These are phyloP conservation scores for Euglossa dilemma DNA, from an alignment of 1,140 invertebrate species.

Conservation along the genomic window DNA sequence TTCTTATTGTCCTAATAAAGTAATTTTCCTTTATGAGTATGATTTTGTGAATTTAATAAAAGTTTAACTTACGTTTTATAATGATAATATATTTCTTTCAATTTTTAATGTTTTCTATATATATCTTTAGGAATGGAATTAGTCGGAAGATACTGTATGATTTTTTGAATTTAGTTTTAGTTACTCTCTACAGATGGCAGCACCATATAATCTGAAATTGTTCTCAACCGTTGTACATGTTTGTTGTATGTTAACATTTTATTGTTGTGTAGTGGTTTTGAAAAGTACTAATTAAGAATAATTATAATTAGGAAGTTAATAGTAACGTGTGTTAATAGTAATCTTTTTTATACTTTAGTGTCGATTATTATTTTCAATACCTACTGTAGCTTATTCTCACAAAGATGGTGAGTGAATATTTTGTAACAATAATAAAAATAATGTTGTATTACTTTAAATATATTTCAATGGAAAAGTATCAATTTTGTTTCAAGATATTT, in stretches of 20 bases:
- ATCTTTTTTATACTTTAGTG: not conserved
- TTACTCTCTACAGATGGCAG: not conserved
- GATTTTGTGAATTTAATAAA: no score
- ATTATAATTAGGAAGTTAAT: not conserved
- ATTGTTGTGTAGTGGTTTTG: not conserved
- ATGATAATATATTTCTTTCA: no score
- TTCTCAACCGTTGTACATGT: not conserved
- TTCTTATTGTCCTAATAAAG: no score
- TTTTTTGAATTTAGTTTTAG: not conserved
- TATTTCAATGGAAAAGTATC: not conserved
- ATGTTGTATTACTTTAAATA: not conserved
- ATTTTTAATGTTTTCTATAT: no score
- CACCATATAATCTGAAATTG: not conserved
- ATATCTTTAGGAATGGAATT: not conserved
- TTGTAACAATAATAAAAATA: not conserved
- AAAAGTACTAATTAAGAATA: not conserved
- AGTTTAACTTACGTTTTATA: no score
- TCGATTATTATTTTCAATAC: not conserved
- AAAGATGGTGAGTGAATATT: conserved; percentile 1
- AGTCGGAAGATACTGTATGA: not conserved
- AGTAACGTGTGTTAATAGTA: not conserved
- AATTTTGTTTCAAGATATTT: not conserved
- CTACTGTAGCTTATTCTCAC: not conserved
- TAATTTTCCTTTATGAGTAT: no score
- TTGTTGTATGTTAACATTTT: not conserved